Evolutionary conservation across 1,140 invertebrate species (phyloP), one percentile per base, ranked within the genome.

Genomic region (Meloidogyne exigua): DNA sequence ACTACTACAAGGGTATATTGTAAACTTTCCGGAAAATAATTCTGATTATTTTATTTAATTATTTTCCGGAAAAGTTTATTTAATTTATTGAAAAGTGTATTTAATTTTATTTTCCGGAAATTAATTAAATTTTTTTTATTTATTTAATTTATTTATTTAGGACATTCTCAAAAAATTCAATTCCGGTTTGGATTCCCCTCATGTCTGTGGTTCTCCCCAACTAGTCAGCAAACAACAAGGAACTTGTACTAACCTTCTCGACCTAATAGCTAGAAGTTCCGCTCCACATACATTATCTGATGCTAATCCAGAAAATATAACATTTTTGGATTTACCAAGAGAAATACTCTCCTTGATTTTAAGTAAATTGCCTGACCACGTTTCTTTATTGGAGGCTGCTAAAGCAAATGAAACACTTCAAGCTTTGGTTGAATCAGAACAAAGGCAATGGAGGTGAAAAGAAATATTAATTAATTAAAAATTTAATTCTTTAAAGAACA

Each of bases 271-370:
- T 23, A 26, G 23, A 39, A 73, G 62, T 62, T 65, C 72, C n/a
- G 57, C 72, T 76, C 75, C 70, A 21, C 49, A 57, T 57, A 65
- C 69, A 57, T 73, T 76, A 25, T 72, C 72, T 67, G 70, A 70
- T 62, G 75, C 69, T 21, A 69, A 77, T 21, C 57, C 75, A 18
- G 72, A 73, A n/a, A 73, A 65, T 21, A 73, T 73, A 18, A 93
- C 93, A 83, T 91, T 97, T 83, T 91, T 93, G 63, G 93, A 97
- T 87, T 89, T 99, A 67, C 96, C 96, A 25, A 92, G 93, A 84
- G 96, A 98, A 88, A 94, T 95, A 84, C 91, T 97, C 57, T 91
- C 95, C 62, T 92, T 95, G 88, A 93, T 99, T 70, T 90, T 98
- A 67, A 88, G 94, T 15, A 91, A 94, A 80, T 91, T 98, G 82